phyloP scores from a whole-genome alignment of 2,888 invertebrate genomes.

The Cloeon dipterum region DNA sequence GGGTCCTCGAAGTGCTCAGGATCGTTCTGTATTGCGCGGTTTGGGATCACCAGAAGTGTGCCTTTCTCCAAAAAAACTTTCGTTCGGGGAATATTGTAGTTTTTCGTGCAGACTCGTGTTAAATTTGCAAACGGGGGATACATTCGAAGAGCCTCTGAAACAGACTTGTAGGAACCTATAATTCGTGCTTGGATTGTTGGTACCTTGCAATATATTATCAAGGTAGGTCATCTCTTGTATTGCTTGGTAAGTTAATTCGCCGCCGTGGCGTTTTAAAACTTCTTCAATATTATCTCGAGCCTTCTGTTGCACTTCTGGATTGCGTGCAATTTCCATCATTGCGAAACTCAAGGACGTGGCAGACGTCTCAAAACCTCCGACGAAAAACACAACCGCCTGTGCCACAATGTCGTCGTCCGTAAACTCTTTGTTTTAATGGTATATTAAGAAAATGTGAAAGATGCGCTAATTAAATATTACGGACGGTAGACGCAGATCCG shows the following conservation, averaged over 20 bases:
- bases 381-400: slow-evolving; percentile 21
- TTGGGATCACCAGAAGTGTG: slow-evolving; percentile 26
- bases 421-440: too few relatives aligned
- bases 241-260: not conserved
- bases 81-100: slow-evolving; percentile 24
- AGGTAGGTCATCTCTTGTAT: slow-evolving; percentile 12
- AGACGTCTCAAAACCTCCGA: slow-evolving; percentile 5
- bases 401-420: slow-evolving; percentile 17
- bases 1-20: slow-evolving; percentile 29
- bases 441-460: too few relatives aligned
- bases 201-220: slow-evolving; percentile 10
- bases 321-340: not conserved
- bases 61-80: slow-evolving; percentile 25
- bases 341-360: not conserved
- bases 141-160: slow-evolving; percentile 4
- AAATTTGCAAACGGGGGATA: slow-evolving; percentile 30
- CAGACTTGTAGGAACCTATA: not conserved
- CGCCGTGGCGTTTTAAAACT: not conserved
- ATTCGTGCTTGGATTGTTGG: not conserved
- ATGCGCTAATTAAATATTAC: too few relatives aligned
- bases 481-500: too few relatives aligned
- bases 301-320: not conserved
- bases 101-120: slow-evolving; percentile 24
- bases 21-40: slow-evolving; percentile 30
- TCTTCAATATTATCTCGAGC: not conserved